Evolutionary conservation across 2,888 invertebrate species (phyloP), one percentile per base, ranked within the genome.

Genomic region (Apodemia duryi): DNA sequence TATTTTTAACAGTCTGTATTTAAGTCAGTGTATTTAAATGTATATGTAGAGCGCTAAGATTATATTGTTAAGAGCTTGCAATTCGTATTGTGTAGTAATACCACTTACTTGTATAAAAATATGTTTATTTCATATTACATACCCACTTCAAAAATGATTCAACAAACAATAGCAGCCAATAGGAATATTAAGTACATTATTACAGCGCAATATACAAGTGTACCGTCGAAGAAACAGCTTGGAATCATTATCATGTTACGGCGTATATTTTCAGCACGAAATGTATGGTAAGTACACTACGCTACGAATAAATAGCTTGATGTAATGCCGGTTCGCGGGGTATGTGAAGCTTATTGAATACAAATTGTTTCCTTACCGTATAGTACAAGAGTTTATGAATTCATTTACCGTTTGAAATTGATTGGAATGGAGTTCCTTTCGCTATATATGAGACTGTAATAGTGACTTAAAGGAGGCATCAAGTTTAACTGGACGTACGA

Each of bases 221-320:
- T 54, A 29, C 54, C 29, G 2, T 28, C 21, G 52, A 28, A 52
- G 52, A 29, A 54, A 54, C 9, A 11, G 10, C 29, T 52, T 54
- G 29, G 54, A 54, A 54, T 54, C 28, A 54, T 54, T 28, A 54
- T 54, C 54, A 10, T 29, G 54, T 54, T 54, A 29, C 54, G 29
- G 29, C 28, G 29, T 54, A 54, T 54, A 54, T 54, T 54, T 54
- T 54, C 28, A 54, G 29, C 10, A 54, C 9, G 54, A 54, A 54
- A 57, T 57, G 29, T 57, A 57, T 32, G 29, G 32, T 29, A 57
- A 29, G 54, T 57, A 57, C 54, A 57, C 13, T 29, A 29, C 28
- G 54, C 54, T 57, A 32, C 32, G 6, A 32, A 32, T 57, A 57
- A 57, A 57, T 57, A 32, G 54, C 29, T 57, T 57, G 54, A 5